These are phyloP conservation scores for Hormaphis cornu DNA, from an alignment of 1,140 invertebrate species.

Conservation along the genomic window DNA sequence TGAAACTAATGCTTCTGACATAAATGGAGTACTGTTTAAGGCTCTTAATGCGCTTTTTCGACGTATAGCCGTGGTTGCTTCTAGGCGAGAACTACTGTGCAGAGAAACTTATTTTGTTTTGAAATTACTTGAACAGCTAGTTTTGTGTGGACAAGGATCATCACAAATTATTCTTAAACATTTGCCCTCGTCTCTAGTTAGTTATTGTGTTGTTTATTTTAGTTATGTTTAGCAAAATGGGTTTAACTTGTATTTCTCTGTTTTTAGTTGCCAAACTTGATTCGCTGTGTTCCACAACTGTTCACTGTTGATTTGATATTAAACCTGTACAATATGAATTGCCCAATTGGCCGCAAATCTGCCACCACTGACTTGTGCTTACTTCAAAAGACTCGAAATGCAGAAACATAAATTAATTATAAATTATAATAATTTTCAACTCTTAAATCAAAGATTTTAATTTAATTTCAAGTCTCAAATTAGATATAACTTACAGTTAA, in stretches of 20 bases:
- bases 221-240: background rate
- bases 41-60: conserved; percentile 58
- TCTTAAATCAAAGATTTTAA: no score
- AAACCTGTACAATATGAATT: conserved; percentile 66
- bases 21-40: conserved; percentile 46
- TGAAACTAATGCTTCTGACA: background rate
- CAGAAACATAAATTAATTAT: no score
- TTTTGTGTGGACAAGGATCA: conserved; percentile 67
- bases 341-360: conserved; percentile 58
- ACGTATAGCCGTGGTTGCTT: conserved; percentile 62
- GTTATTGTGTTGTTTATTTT: background rate
- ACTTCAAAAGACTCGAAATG: conserved; percentile 56
- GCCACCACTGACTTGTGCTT: conserved; percentile 73
- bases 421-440: no score
- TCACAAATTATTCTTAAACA: conserved; percentile 65
- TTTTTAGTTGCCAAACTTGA: conserved; percentile 57
- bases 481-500: no score
- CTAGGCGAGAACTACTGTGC: conserved; percentile 62
- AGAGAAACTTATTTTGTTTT: conserved; percentile 79
- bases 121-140: conserved; percentile 68
- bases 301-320: conserved; percentile 63
- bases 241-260: conserved; percentile 4
- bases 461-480: no score
- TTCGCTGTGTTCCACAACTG: conserved; percentile 65
- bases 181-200: conserved; percentile 63